Evolutionary conservation across 1,140 invertebrate species (phyloP), one percentile per base, ranked within the genome.

Genomic region (Caenorhabditis tropicalis): DNA sequence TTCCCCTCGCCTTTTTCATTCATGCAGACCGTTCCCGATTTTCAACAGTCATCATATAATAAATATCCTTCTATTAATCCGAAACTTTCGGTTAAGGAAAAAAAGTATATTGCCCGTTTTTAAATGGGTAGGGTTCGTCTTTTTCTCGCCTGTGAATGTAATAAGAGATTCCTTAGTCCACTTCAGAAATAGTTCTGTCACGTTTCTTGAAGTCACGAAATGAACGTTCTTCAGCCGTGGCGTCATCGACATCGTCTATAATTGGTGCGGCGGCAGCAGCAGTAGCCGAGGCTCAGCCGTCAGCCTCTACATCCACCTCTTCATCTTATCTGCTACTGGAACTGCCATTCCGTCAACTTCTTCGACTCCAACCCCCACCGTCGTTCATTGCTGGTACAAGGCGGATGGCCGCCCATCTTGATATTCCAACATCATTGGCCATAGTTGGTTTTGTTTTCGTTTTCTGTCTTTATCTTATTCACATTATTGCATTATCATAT

Each of bases 401-500:
- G 36, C 65, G 65, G 65, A 74, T 74, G 65, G 65, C 65, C 33
- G 36, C 70, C 51, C 46, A 70, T 12, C 39, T 51, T 46, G 33
- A 85, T 81, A 9, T 81, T 7, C 12, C 81, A 7, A 60, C 70
- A 46, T 7, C 56, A 15, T 16, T 39, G 7, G 82, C 82, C 36
- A 79, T 65, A n/a, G 33, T 43, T 51, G 88, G 21, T 36, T 90
- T 33, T 21, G 29, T 90, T 10, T 91, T 90, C 79, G 58, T 91
- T 29, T 43, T 33, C 16, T 87, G 90, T 33, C 82, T 91, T 24
- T 90, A 91, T 58, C 53, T 91, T n/a, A 58, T 90, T 12, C 89
- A 90, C 85, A 49, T 89, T 9, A 81, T 90, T 82, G 88, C 89
- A n/a, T 85, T 90, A 31, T 84, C 82, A 51, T 90, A 91, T 84